These are phyloP conservation scores for Octopus sinensis DNA, from an alignment of 1,140 invertebrate genomes.

Conservation along the genomic window DNA sequence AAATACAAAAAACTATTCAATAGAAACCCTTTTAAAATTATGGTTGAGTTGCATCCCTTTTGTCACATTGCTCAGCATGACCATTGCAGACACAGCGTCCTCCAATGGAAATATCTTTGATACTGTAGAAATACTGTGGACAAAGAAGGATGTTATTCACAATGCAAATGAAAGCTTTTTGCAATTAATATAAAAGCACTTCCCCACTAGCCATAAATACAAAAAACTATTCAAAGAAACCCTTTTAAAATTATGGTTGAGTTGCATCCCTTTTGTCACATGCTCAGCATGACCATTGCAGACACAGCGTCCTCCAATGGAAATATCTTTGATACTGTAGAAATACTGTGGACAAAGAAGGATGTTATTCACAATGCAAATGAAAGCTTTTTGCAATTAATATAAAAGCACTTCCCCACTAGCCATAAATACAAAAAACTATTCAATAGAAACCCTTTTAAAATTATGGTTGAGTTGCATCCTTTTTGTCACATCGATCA, in stretches of 20 bases:
- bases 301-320: slow-evolving; percentile 94
- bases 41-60: slow-evolving; percentile 74
- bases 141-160: not conserved
- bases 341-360: slow-evolving; percentile 74
- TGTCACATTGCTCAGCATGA: slow-evolving; percentile 90
- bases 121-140: slow-evolving; percentile 94
- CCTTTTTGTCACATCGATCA: slow-evolving; percentile 83
- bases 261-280: slow-evolving; percentile 84
- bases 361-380: too few relatives aligned
- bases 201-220: too few relatives aligned
- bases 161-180: too few relatives aligned
- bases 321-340: slow-evolving; percentile 99
- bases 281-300: slow-evolving; percentile 96
- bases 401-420: too few relatives aligned
- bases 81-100: slow-evolving; percentile 98
- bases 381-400: too few relatives aligned
- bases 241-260: slow-evolving; percentile 64
- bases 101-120: slow-evolving; percentile 97
- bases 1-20: too few relatives aligned
- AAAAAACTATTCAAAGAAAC: too few relatives aligned
- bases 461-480: slow-evolving; percentile 73
- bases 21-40: too few relatives aligned
- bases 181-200: too few relatives aligned
- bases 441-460: too few relatives aligned
- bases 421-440: too few relatives aligned